Base-by-base conservation (phyloP, 2,888 invertebrate genomes). In the Ditula angustiorana region DNA sequence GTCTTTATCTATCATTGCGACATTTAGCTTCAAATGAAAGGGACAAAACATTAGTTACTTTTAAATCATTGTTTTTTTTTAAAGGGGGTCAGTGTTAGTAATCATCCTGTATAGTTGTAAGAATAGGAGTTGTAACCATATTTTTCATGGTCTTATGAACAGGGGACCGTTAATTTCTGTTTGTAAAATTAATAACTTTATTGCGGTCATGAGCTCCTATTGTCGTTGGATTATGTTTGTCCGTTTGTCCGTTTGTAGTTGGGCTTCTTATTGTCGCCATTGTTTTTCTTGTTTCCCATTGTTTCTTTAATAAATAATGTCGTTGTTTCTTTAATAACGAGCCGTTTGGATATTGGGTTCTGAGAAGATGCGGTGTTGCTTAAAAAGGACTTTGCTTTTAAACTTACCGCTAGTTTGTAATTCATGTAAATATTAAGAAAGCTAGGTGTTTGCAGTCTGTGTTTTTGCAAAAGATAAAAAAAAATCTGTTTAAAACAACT, bases 161-260 rank as follows among this genome's bases (percentile, higher is more conserved):
- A 4, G 28, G 1, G 2, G 10, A 16, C 49, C 49, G 49, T 49
- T 49, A 49, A 49, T 49, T 26, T 47, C 7, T 49, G 28, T 49
- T 49, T 49, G 26, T 10, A 5, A 49, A 10, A 28, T 5, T 49
- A 49, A 49, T 49, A 49, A 28, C 49, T 49, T 49, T 49, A 49
- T 49, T 49, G 49, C 26, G 49, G 49, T 49, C 13, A 19, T 49
- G 49, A 49, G 26, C 16, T 19, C 5, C 24, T n/a, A 28, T 49
- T 28, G 49, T 49, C 28, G 16, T 10, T 19, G 49, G 49, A 28
- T 19, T 16, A 16, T 10, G 49, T 26, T 5, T 49, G 46, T 24
- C 46, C n/a, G 46, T 13, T 16, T 37, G 35, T 16, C 35, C 5
- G 37, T 37, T 16, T 37, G 37, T n/a, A n/a, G n/a, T 13, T 7